Base-by-base conservation (phyloP, 2,888 invertebrate species). In the Cinara cedri region DNA sequence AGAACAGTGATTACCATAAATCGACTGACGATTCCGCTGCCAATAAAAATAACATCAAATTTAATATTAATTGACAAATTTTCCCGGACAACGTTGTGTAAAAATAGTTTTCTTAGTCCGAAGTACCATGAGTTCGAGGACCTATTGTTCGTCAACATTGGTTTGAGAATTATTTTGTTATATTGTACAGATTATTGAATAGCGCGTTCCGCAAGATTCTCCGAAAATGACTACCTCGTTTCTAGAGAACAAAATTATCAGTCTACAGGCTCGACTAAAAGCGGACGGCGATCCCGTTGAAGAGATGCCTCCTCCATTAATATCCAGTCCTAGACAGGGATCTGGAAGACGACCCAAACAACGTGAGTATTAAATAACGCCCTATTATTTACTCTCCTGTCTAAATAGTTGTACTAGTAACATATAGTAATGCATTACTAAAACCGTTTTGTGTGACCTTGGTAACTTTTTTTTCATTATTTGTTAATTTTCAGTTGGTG, bases 261-360 rank as follows among this genome's bases (percentile, higher is more conserved):
- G 91, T 85, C 89, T 96, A 87, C 91, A 95, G 87, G 92, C 92
- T 86, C 90, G 92, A 84, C 88, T 95, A 84, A 90, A 91, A 87
- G 91, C 90, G 86, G 90, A 89, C 88, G 90, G 89, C 87, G 90
- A 89, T 87, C 88, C 88, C 84, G 86, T 87, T 86, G 89, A 88
- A 85, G 87, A 88, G 86, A 89, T 84, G 76, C 86, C 87, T 87
- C 86, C 85, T 85, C 85, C 84, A 84, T 84, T 85, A 83, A 83
- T 85, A 82, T 84, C 84, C 83, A 85, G 86, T 83, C 85, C 85
- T 82, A 86, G 87, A 82, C 87, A 87, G 83, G 88, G 87, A 83
- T 87, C 88, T 85, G 87, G 88, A 84, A 87, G 87, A 83, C 89
- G 91, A 86, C 91, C 91, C 82, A 90, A 88, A 86, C 89, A 89